Base-by-base conservation (phyloP, 2,888 invertebrate genomes). In the Cyaniris semiargus region DNA sequence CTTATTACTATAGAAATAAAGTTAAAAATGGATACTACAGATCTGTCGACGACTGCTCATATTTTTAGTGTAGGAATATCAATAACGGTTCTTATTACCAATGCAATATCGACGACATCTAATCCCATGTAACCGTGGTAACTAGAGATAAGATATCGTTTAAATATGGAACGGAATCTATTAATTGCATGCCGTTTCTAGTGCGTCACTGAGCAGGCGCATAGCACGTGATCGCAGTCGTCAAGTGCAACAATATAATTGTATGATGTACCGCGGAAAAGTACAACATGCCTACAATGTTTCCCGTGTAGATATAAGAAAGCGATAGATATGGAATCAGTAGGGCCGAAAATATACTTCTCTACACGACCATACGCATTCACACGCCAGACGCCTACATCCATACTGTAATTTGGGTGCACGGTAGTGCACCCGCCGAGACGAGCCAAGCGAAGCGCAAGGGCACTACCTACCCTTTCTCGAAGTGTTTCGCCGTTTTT, bases 131-230 rank as follows among this genome's bases (percentile, higher is more conserved):
- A 60, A 23, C 60, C 60, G 60, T 60, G 66, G 66, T 7, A 18
- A 66, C 66, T 31, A 31, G 66, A 66, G 38, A 71, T 71, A 71
- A 3, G 74, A 27, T 74, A 23, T 23, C 53, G 27, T 27, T n/a
- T 23, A 72, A 48, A 72, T 31, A 48, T 72, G 38, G 48, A 74
- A 48, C 27, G 76, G 76, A 76, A 76, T 58, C 38, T 34, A 34
- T 48, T 74, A 53, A 74, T 74, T 48, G 74, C 48, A 48, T 74
- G 74, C 74, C 74, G 74, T 74, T 74, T 74, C 74, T 74, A 74
- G 7, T 53, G 74, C 74, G 74, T 74, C 74, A 74, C 48, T 27
- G 74, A 53, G 74, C 74, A 74, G 27, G 66, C 66, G 66, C 27
- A 27, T 18, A 4, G 66, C 66, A 66, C 66, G 66, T 66, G 66